phyloP scores from a whole-genome alignment of 2,797 vertebrate species.

The Macropodus opercularis region DNA sequence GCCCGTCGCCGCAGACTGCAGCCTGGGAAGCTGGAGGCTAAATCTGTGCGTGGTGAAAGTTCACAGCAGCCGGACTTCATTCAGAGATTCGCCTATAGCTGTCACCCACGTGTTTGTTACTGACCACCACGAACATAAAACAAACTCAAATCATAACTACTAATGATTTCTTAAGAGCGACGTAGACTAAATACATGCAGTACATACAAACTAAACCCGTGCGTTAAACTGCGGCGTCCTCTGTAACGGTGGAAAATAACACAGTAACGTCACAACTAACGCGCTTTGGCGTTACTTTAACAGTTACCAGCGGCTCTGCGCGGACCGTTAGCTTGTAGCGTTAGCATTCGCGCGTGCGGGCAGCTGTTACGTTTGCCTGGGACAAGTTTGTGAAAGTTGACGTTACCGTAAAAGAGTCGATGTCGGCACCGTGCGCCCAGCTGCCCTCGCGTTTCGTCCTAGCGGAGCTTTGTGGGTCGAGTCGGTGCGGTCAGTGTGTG shows the following conservation, averaged over 20 bases:
- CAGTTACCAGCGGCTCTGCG: too few relatives aligned
- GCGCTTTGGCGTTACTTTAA: too few relatives aligned
- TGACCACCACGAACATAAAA: too few relatives aligned
- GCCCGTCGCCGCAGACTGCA: constrained; percentile 18
- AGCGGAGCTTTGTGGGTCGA: background rate
- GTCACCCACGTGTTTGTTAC: background rate
- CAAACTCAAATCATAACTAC: background rate
- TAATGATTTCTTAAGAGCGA: background rate
- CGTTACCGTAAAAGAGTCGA: too few relatives aligned
- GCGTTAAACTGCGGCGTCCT: too few relatives aligned
- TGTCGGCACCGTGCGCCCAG: too few relatives aligned
- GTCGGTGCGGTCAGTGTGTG: constrained; percentile 27
- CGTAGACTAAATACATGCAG: background rate
- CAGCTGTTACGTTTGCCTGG: too few relatives aligned
- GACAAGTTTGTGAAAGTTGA: too few relatives aligned
- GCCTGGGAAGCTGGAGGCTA: constrained; percentile 33
- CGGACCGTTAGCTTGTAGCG: background rate
- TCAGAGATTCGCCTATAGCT: background rate
- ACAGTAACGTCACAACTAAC: too few relatives aligned
- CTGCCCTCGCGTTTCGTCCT: background rate
- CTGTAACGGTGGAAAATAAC: too few relatives aligned
- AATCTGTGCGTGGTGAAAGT: constrained; percentile 15
- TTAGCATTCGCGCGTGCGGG: too few relatives aligned
- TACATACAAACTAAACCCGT: too few relatives aligned
- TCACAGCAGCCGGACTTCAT: constrained; percentile 10